Evolutionary conservation across 92 coral and sea anemone genomes (phyloP), one percentile per base, ranked within the genome.

Genomic region (Micromussa lordhowensis): DNA sequence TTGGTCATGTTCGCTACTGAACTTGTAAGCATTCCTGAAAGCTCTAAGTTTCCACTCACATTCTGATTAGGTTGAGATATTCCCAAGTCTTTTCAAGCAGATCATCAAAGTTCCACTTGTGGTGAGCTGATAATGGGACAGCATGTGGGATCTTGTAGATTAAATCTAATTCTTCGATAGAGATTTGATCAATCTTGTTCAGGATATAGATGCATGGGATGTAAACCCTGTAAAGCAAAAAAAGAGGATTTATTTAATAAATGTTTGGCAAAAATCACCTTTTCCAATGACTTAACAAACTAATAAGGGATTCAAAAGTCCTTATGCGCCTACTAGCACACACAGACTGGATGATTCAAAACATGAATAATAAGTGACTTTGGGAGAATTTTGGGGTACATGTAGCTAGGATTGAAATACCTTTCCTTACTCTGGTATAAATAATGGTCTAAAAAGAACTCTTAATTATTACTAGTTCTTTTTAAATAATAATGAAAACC

Each of bases 91-190:
- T 97, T 82, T 97, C 99, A 64, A 97, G 88, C 64, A 97, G 90
- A 85, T 97, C 99, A 78, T 97, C 99, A 93, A 96, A 97, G 92
- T 97, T 97, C 99, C 99, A 97, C 85, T 97, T 97, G 81, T 97
- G 99, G 77, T 97, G 99, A 3, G 99, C 99, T 5, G 99, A 97
- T 81, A 97, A 87, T 31, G 99, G 98, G 12, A 97, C 99, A 82
- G 98, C 96, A 87, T 97, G 99, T 5, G 99, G 99, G 61, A 97
- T 93, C 82, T 90, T 96, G 89, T 95, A 95, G 35, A 97, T 92
- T 74, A 97, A 91, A 72, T 97, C 99, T 71, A 97, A 86, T 83
- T 97, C 99, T 96, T 97, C 99, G 44, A 97, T 94, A 29, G 99
- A 97, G 59, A 97, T 97, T 92, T 97, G 99, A 86, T 97, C 99